Percentiles rank a stretch among this genome's conserved stretches.
Conservation (phyloP, 2,888 invertebrate species). For the Xestia ashworthii region DNA sequence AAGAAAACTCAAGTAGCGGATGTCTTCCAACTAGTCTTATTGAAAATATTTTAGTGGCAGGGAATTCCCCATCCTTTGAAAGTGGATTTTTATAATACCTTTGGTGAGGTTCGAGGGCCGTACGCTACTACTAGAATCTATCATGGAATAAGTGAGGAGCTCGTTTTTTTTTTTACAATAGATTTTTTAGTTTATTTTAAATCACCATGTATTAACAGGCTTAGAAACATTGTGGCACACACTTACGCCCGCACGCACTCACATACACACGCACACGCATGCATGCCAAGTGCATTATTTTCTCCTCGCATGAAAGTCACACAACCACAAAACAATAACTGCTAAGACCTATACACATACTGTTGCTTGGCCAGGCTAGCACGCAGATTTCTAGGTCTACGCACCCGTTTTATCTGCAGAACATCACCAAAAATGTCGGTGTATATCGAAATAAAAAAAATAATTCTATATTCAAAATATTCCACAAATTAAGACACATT, state of each 20-base stretch:
- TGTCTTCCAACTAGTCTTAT: slow-evolving; percentile 20
- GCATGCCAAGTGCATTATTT: no score
- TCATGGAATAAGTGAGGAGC: neutral
- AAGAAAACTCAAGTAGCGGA: slow-evolving; percentile 1
- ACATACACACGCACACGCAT: no score
- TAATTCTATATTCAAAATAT: neutral
- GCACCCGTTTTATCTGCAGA: neutral
- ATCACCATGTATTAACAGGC: neutral
- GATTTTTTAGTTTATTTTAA: neutral
- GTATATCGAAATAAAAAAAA: neutral
- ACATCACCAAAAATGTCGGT: neutral
- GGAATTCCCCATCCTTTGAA: slow-evolving; percentile 17
- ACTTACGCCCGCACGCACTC: no score
- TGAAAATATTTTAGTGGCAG: slow-evolving; percentile 35
- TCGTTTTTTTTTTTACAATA: neutral
- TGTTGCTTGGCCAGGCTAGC: neutral
- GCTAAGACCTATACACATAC: neutral
- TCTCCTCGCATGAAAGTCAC: neutral
- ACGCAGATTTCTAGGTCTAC: neutral
- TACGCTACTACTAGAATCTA: neutral
- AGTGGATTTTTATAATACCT: slow-evolving; percentile 13
- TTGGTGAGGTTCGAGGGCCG: neutral
- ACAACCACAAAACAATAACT: neutral
- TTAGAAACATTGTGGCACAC: no score
- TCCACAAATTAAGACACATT: neutral